Conservation (phyloP, 1,140 invertebrate genomes). For the silkworm (Bombyx mori) region DNA sequence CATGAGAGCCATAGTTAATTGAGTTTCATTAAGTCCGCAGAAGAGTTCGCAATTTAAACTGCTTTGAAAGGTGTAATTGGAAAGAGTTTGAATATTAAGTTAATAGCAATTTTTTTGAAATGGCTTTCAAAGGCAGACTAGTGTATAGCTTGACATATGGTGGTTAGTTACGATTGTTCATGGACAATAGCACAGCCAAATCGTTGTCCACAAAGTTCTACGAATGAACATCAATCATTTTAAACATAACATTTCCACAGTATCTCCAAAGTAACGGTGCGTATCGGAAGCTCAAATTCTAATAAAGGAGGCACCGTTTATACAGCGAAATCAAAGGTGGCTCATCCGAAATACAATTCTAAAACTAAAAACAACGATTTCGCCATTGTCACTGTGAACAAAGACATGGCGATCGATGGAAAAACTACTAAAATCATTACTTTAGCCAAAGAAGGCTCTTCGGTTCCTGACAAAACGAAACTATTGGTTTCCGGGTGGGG, state of each 20-base stretch:
- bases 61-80: too few relatives aligned
- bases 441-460: neutral
- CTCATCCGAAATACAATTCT: constrained; percentile 42
- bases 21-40: too few relatives aligned
- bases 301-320: constrained; percentile 27
- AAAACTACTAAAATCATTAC: constrained; percentile 17
- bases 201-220: too few relatives aligned
- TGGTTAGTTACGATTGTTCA: too few relatives aligned
- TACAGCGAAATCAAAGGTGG: constrained; percentile 14
- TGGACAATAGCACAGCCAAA: too few relatives aligned
- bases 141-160: too few relatives aligned
- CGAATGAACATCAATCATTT: too few relatives aligned
- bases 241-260: constrained; percentile 17
- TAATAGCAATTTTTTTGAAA: too few relatives aligned
- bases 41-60: too few relatives aligned
- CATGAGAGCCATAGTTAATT: too few relatives aligned
- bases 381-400: constrained; percentile 21
- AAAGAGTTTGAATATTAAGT: too few relatives aligned
- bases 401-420: constrained; percentile 27
- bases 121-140: too few relatives aligned
- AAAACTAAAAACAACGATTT: constrained; percentile 40
- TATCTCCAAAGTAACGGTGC: constrained; percentile 26
- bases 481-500: constrained; percentile 52
- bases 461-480: constrained; percentile 23
- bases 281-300: constrained; percentile 31